A percentile compares a stretch with the other conserved stretches of the same genome.
Evolutionary conservation across 1,140 invertebrate genomes (phyloP).

Genomic region (Pseudomyrmex flavicornis): DNA sequence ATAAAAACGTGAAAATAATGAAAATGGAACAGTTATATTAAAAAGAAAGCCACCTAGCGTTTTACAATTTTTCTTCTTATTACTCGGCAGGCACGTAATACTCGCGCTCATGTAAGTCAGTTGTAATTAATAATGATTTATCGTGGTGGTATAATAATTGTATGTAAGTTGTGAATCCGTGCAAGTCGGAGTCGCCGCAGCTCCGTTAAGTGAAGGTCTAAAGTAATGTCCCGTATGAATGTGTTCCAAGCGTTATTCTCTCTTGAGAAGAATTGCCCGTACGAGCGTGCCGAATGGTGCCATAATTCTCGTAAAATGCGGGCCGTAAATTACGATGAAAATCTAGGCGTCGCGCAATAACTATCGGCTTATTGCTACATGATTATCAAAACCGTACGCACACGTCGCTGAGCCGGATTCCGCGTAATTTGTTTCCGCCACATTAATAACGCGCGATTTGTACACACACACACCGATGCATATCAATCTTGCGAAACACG

Average conservation of each 20-base stretch:
- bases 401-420: not conserved
- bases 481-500: conserved; percentile 27
- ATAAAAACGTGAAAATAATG: no score
- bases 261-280: conserved; percentile 60
- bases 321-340: conserved; percentile 55
- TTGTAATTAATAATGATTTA: conserved; percentile 1
- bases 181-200: conserved; percentile 12
- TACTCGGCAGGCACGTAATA: not conserved
- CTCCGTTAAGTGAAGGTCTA: conserved; percentile 50
- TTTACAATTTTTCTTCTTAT: no score
- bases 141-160: conserved; percentile 13
- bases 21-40: no score
- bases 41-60: no score
- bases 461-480: not conserved
- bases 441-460: not conserved
- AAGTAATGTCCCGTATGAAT: conserved; percentile 62
- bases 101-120: not conserved
- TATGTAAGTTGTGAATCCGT: conserved; percentile 32
- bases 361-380: conserved; percentile 55
- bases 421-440: not conserved
- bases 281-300: conserved; percentile 50
- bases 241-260: conserved; percentile 49
- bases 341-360: conserved; percentile 12
- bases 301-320: conserved; percentile 62
- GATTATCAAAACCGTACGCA: conserved; percentile 9